Percentiles rank a stretch among this genome's conserved stretches.
These are phyloP conservation scores for Caenorhabditis zanzibari DNA, from an alignment of 2,888 invertebrate species.

Conservation along the genomic window DNA sequence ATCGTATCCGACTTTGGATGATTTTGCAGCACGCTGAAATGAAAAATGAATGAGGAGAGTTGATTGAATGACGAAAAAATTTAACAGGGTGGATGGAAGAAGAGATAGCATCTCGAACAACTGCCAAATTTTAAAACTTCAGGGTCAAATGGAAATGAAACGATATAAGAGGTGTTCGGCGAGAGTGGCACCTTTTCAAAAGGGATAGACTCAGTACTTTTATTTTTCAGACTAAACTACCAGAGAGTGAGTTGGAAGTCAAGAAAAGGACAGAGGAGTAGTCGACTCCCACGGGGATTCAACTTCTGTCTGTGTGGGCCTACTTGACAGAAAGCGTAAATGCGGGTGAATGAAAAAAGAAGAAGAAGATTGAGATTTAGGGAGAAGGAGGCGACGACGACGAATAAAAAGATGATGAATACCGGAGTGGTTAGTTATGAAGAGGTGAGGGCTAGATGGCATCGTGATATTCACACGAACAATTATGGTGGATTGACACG, in stretches of 20 bases:
- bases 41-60: background rate
- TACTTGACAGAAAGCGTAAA: constrained; percentile 52
- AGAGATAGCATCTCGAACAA: background rate
- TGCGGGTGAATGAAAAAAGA: constrained; percentile 21
- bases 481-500: constrained; percentile 56
- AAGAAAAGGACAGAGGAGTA: constrained; percentile 20
- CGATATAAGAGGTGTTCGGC: constrained; percentile 24
- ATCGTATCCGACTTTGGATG: constrained; percentile 61
- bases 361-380: background rate
- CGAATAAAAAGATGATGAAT: constrained; percentile 7
- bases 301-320: background rate
- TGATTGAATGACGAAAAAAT: background rate
- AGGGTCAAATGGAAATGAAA: background rate
- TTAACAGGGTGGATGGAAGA: background rate
- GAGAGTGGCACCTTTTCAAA: constrained; percentile 6
- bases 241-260: constrained; percentile 7
- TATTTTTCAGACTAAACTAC: constrained; percentile 46
- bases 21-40: constrained; percentile 69
- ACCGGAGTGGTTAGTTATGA: constrained; percentile 22
- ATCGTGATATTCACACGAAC: constrained; percentile 52
- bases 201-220: constrained; percentile 3
- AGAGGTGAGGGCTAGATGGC: constrained; percentile 42
- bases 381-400: background rate
- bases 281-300: constrained; percentile 54
- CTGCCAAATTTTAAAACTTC: constrained; percentile 8